Conservation (phyloP, 2,888 invertebrate species). For the Drosophila lacicola region DNA sequence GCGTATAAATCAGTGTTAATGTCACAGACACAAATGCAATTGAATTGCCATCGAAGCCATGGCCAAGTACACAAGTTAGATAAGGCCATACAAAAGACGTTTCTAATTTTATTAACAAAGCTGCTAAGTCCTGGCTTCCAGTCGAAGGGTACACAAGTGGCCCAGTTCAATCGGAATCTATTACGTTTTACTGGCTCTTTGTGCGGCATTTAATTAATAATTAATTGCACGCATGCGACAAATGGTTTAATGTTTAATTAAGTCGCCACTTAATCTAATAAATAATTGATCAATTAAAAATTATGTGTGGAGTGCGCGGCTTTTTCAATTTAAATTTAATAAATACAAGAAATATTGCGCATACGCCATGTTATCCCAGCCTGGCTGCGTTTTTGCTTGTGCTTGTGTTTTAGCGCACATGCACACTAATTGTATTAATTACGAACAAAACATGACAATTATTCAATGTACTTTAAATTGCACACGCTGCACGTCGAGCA, state of each 20-base stretch:
- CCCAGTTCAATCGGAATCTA: not conserved
- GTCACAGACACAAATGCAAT: conserved; percentile 53
- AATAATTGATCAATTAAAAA: conserved; percentile 31
- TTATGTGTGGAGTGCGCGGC: conserved; percentile 9
- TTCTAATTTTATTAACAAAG: conserved; percentile 6
- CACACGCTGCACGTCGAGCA: conserved; percentile 7
- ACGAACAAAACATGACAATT: conserved; percentile 62
- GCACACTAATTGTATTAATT: conserved; percentile 59
- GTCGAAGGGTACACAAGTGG: not conserved
- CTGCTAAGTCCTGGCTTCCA: not conserved
- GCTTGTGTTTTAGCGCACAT: not conserved
- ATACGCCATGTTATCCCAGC: conserved; percentile 19
- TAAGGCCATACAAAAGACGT: not conserved
- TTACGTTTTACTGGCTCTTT: not conserved
- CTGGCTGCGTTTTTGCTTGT: conserved; percentile 11
- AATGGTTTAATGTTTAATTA: conserved; percentile 49
- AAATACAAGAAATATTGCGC: conserved; percentile 15
- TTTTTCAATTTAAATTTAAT: conserved; percentile 11
- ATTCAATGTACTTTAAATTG: conserved; percentile 25
- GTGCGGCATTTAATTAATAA: conserved; percentile 12
- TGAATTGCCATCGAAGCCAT: conserved; percentile 55
- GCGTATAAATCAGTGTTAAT: conserved; percentile 71
- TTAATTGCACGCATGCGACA: not conserved
- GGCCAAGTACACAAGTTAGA: conserved; percentile 11
- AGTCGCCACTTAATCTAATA: conserved; percentile 22